Percentiles rank a stretch among this genome's conserved stretches.
These are phyloP conservation scores for Taphrorychus bicolor DNA, from an alignment of 2,888 invertebrate species.

Conservation along the genomic window DNA sequence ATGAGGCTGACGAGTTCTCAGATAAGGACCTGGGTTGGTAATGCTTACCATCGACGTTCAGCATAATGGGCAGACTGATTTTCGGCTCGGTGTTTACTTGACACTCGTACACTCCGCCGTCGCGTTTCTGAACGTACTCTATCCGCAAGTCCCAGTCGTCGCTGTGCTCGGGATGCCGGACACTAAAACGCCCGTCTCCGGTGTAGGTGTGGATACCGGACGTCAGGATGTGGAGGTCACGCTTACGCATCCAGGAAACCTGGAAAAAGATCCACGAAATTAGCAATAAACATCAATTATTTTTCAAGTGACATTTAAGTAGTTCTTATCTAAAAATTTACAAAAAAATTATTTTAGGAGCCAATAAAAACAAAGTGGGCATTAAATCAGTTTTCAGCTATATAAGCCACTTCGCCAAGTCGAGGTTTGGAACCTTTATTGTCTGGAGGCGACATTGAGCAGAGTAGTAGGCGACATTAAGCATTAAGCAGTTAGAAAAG, in stretches of 20 bases:
- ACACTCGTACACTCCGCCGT: slow-evolving; percentile 87
- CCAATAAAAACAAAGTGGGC: too few species aligned
- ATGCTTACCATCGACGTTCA: slow-evolving; percentile 82
- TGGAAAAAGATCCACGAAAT: slow-evolving; percentile 54
- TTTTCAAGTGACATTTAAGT: too few species aligned
- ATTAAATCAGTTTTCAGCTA: too few species aligned
- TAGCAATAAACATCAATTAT: too few species aligned
- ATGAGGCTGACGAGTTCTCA: slow-evolving; percentile 1
- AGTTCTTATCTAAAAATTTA: too few species aligned
- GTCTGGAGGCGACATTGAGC: too few species aligned
- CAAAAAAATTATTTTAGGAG: too few species aligned
- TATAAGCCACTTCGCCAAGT: too few species aligned
- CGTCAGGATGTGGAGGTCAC: slow-evolving; percentile 85
- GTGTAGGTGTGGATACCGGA: slow-evolving; percentile 87
- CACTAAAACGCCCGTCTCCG: slow-evolving; percentile 85
- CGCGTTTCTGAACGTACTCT: slow-evolving; percentile 82
- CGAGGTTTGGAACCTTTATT: too few species aligned
- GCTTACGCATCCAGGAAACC: slow-evolving; percentile 85
- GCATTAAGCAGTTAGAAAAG: too few species aligned
- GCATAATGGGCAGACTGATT: slow-evolving; percentile 81
- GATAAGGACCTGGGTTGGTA: background rate
- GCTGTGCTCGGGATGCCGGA: slow-evolving; percentile 81
- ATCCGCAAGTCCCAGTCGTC: slow-evolving; percentile 89
- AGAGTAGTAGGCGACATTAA: too few species aligned
- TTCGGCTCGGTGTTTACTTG: slow-evolving; percentile 92